These are phyloP conservation scores for Pecten maximus DNA, from an alignment of 2,888 invertebrate species.

Conservation along the genomic window DNA sequence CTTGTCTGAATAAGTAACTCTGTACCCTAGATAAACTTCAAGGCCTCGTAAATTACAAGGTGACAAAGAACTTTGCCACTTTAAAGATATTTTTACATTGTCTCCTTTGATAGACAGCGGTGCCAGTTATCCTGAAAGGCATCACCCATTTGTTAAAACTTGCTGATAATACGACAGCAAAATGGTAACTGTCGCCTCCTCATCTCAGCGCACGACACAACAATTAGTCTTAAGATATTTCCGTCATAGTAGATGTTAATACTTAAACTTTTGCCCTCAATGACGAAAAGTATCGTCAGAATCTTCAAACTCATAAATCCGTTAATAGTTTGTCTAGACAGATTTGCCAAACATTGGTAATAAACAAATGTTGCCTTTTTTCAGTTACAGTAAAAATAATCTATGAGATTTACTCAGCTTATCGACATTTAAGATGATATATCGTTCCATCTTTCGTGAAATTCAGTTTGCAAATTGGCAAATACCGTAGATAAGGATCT, in stretches of 20 bases:
- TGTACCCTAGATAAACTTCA: neutral
- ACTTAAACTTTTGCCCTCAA: neutral
- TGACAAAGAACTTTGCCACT: neutral
- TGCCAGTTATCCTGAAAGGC: constrained; percentile 15
- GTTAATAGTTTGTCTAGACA: neutral
- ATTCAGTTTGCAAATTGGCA: neutral
- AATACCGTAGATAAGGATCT: neutral
- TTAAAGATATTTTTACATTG: neutral
- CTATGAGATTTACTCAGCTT: neutral
- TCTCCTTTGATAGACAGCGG: neutral
- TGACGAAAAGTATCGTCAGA: neutral
- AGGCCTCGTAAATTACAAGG: neutral
- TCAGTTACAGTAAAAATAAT: neutral
- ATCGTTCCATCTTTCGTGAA: neutral
- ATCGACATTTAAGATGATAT: neutral
- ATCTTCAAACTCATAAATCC: neutral
- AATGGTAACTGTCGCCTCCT: neutral
- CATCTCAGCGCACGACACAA: neutral
- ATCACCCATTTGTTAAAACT: neutral
- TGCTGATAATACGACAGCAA: neutral
- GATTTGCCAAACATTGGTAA: neutral
- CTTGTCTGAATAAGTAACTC: neutral
- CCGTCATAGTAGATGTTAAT: neutral
- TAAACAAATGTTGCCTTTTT: neutral
- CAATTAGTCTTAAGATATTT: neutral